Base-by-base conservation (phyloP, 2,888 invertebrate species). In the Lacanobia oleracea region DNA sequence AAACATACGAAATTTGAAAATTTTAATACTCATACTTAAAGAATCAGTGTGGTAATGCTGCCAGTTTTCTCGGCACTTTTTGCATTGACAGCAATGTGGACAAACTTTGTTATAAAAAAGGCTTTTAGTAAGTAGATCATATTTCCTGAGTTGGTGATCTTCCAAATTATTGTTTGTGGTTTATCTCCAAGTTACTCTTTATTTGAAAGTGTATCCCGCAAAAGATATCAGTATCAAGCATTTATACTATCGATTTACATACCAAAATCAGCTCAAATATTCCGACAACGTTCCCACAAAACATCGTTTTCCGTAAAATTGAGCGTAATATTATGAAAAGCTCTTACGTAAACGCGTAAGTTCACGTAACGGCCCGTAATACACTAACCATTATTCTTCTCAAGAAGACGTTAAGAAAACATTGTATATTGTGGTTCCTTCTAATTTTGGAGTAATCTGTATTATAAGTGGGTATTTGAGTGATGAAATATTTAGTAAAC, bases 401-500 rank as follows among this genome's bases (percentile, higher is more conserved):
- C 33, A 60, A 72, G 76, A 45, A 45, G 37, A 78, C 27, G 48
- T 64, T 60, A 65, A 18, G 21, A 50, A 62, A 78, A 65, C 57
- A 62, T 45, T 56, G 27, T 37, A 10, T 50, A 37, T 63, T 74
- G 62, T 14, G 37, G 23, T 53, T 27, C 23, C 51, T 40, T 75
- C 51, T 70, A 75, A 65, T 70, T 78, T 75, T 50, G n/a, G 14
- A 14, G 9, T 61, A 45, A 27, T 72, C 59, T 50, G n/a, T 62
- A 10, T 12, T 79, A 3, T 59, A 43, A 27, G 43, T 62, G 27
- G 43, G 53, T 57, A 67, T 67, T 79, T 48, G 27, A 79, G 66
- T 51, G 79, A 60, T 73, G 79, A 79, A 60, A 76, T 73, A 54
- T 76, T 73, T 73, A 14, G 59, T 60, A 79, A 76, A 76, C 65